Conservation (phyloP, 2,888 invertebrate genomes). For the Latheticus oryzae region DNA sequence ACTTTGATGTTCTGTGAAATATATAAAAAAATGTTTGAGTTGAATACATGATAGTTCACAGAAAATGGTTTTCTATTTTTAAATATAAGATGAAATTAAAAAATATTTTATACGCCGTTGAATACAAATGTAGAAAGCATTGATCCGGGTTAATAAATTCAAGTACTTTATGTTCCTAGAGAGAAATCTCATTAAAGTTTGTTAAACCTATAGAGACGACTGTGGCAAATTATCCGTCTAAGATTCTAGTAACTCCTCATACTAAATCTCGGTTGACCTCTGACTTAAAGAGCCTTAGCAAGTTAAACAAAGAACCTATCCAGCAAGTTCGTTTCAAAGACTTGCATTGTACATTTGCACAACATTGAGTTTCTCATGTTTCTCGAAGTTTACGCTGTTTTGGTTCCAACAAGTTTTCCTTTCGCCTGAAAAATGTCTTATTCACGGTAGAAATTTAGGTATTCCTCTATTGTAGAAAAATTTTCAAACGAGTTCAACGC, state of each 20-base stretch:
- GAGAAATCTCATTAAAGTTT: constrained; percentile 24
- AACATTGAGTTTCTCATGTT: constrained; percentile 29
- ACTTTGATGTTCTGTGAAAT: no score
- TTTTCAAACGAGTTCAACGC: constrained; percentile 5
- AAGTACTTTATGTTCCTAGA: neutral
- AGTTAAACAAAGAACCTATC: constrained; percentile 37
- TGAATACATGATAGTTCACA: no score
- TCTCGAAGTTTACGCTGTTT: constrained; percentile 11
- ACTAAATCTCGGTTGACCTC: constrained; percentile 34
- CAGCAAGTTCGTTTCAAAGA: constrained; percentile 25
- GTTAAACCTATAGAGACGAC: constrained; percentile 3
- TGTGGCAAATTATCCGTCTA: constrained; percentile 29
- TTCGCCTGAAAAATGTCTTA: no score
- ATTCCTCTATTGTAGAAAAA: no score
- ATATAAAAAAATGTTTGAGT: no score
- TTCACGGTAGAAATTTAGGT: no score
- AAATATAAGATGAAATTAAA: no score
- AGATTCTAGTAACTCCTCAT: constrained; percentile 12
- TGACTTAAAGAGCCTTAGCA: constrained; percentile 33
- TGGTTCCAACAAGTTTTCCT: constrained; percentile 10
- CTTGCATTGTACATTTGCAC: constrained; percentile 25
- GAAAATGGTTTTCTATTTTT: no score
- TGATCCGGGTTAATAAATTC: constrained; percentile 3
- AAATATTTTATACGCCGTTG: no score
- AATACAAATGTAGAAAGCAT: no score